Percentiles rank a stretch among this genome's conserved stretches.
Evolutionary conservation across 2,888 invertebrate genomes (phyloP).

Genomic region (Tiliacea aurago): DNA sequence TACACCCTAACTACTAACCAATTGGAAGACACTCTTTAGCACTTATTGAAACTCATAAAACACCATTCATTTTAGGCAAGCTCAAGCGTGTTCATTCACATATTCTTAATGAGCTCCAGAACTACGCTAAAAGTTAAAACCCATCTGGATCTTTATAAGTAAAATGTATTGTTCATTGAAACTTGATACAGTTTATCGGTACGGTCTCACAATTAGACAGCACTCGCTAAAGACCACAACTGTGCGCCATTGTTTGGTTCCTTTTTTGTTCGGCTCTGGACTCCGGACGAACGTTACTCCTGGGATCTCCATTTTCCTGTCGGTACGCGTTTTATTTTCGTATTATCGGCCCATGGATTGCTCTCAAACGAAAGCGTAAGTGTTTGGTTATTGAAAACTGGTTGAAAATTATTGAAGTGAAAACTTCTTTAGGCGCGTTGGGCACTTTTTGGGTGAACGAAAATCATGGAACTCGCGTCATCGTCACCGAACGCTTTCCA

Average conservation of each 20-base stretch:
- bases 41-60: background rate
- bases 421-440: no score
- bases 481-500: no score
- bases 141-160: conserved; percentile 15
- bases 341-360: conserved; percentile 9
- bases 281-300: conserved; percentile 12
- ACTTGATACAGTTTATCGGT: conserved; percentile 65
- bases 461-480: no score
- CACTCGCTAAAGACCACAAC: conserved; percentile 58
- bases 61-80: background rate
- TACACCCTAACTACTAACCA: background rate
- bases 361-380: conserved; percentile 19
- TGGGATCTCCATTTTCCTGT: conserved; percentile 42
- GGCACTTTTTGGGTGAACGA: no score
- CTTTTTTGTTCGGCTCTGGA: conserved; percentile 37
- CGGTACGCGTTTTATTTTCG: conserved; percentile 36
- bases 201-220: conserved; percentile 60
- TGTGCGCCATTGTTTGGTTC: conserved; percentile 38
- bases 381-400: conserved; percentile 13
- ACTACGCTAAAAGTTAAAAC: conserved; percentile 24
- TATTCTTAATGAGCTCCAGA: background rate
- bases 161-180: conserved; percentile 64
- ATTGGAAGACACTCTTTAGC: no score
- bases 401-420: no score
- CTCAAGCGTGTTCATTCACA: background rate